Base-by-base conservation (phyloP, 2,888 invertebrate genomes). In the Pterostichus niger region DNA sequence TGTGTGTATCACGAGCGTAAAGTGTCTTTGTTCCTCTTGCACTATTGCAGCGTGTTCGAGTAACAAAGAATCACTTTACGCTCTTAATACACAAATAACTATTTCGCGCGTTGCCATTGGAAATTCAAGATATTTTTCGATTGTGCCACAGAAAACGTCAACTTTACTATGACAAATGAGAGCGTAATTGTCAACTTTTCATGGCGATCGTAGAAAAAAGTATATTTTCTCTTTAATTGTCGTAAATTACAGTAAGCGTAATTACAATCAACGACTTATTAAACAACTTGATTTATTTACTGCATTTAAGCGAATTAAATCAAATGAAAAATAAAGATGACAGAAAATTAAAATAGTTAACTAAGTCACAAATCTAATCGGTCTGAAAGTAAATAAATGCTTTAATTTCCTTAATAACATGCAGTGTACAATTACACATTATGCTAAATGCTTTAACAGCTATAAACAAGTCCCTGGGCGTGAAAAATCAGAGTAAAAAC, bases 321-420 rank as follows among this genome's bases (percentile, higher is more conserved):
- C n/a, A n/a, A 11, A 56, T 17, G 31, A 56, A 56, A 13, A 17
- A 56, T 17, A 56, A 10, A 56, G 56, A 56, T 56, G 56, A 56
- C 56, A 56, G 17, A 56, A 56, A 9, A 49, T 13, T 49, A 10
- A 49, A 49, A 10, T 9, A 56, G 15, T 6, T 9, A 40, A 40
- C 7, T 9, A 40, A 40, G 40, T 6, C 9, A 40, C 40, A 40
- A 7, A 40, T 17, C 17, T 13, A 56, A 56, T 1, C 10, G 17
- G 2, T 44, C 17, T n/a, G 68, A 68, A 40, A 71, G 68, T 71
- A 71, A 71, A 71, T 52, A 75, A 75, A 13, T 11, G 15, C 73
- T 33, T n/a, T 5, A 75, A 75, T 75, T 75, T 31, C 10, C 75
- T 75, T 52, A 75, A 75, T 75, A 75, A 75, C 75, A 17, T 31